These are phyloP conservation scores for Nautilus pompilius DNA, from an alignment of 1,140 invertebrate genomes.

Conservation along the genomic window DNA sequence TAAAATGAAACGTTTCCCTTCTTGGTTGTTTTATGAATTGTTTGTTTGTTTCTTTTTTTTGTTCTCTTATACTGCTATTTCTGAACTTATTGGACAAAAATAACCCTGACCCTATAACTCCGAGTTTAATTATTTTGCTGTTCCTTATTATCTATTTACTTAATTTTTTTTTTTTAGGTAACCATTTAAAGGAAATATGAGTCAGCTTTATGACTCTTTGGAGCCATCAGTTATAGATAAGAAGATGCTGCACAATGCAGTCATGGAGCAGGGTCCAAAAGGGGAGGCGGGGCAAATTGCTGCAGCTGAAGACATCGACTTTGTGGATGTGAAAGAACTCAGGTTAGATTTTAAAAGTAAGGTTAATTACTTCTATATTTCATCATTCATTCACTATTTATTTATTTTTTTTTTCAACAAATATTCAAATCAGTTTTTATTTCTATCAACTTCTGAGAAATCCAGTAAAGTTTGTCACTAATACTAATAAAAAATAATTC, in stretches of 20 bases:
- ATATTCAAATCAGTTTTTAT: background rate
- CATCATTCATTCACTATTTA: no score
- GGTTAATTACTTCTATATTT: conserved; percentile 7
- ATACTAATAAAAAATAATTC: background rate
- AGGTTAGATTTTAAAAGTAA: conserved; percentile 56
- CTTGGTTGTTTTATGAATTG: no score
- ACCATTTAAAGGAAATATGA: conserved; percentile 47
- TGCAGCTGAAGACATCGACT: conserved; percentile 53
- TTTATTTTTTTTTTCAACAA: background rate
- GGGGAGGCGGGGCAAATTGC: conserved; percentile 53
- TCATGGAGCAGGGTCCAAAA: conserved; percentile 55
- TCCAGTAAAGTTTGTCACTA: no score
- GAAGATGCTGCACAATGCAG: conserved; percentile 50
- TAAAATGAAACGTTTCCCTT: no score
- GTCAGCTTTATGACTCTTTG: conserved; percentile 55
- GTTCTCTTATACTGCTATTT: no score
- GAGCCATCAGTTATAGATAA: conserved; percentile 56
- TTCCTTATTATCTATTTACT: no score
- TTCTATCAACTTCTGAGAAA: no score
- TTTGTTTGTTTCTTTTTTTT: no score
- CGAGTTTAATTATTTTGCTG: background rate
- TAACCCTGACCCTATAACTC: no score
- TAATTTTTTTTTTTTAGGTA: no score
- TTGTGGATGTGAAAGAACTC: conserved; percentile 47
- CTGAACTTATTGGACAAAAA: no score